phyloP scores from a whole-genome alignment of 2,888 invertebrate genomes.

The Eupithecia tripunctaria region DNA sequence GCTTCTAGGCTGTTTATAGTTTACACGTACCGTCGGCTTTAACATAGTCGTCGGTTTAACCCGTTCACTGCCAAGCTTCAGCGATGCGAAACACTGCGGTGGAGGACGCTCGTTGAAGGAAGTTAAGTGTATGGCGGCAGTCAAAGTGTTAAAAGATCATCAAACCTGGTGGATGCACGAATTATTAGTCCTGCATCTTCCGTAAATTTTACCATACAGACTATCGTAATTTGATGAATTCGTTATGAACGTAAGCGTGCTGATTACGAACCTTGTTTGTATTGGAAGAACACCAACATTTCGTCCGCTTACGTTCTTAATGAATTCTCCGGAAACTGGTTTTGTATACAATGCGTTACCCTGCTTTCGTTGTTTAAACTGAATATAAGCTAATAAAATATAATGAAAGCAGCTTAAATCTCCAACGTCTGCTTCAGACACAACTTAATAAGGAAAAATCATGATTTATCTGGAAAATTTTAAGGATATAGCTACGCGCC shows the following conservation, averaged over 20 bases:
- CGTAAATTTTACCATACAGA: not conserved
- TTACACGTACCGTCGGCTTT: not conserved
- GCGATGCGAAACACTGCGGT: not conserved
- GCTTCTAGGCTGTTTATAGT: not conserved
- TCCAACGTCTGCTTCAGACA: slow-evolving; percentile 51
- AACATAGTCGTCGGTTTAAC: not conserved
- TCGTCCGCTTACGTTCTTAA: too few species aligned
- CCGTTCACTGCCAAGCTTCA: not conserved
- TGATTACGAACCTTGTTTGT: too few species aligned
- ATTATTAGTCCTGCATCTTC: not conserved
- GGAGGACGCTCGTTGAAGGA: not conserved
- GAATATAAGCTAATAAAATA: slow-evolving; percentile 10
- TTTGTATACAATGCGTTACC: not conserved
- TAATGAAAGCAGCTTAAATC: slow-evolving; percentile 17
- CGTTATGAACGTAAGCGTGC: too few species aligned
- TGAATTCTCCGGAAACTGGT: not conserved
- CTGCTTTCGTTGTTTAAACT: not conserved
- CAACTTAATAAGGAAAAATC: slow-evolving; percentile 61
- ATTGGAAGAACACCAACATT: too few species aligned
- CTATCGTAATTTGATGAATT: too few species aligned
- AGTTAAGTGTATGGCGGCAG: not conserved
- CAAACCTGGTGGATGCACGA: not conserved
- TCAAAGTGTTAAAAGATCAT: not conserved
- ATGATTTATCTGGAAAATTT: slow-evolving; percentile 62
- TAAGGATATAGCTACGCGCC: slow-evolving; percentile 51